A percentile compares a stretch with the other conserved stretches of the same genome.
phyloP scores from a whole-genome alignment of 2,797 vertebrate species.

The Onychomys leucogaster region DNA sequence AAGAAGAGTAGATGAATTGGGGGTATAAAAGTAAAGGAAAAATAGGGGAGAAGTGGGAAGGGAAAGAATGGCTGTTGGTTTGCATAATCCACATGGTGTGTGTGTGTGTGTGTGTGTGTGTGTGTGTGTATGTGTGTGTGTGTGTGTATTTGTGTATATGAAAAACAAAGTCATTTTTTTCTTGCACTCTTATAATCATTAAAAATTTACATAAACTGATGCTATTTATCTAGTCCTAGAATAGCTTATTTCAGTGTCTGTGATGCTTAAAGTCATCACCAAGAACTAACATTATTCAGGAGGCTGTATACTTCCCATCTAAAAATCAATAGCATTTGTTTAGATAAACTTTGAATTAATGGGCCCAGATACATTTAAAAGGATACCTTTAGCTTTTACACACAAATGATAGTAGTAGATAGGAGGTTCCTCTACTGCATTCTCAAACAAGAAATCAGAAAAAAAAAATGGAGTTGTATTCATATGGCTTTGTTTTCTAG shows the following conservation, averaged over 20 bases:
- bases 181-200: background rate
- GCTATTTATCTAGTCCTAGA: background rate
- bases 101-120: background rate
- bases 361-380: slow-evolving; percentile 54
- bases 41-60: background rate
- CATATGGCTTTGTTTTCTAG: slow-evolving; percentile 1
- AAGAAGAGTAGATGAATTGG: background rate
- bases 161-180: background rate
- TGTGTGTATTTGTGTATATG: background rate
- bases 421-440: background rate
- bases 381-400: slow-evolving; percentile 30
- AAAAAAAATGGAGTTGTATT: background rate
- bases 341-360: slow-evolving; percentile 47
- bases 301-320: background rate
- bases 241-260: background rate
- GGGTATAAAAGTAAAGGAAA: background rate
- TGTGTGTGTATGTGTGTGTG: too few relatives aligned
- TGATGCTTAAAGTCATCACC: background rate
- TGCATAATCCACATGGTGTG: background rate
- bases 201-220: background rate
- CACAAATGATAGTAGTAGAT: background rate
- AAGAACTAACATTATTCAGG: slow-evolving; percentile 11
- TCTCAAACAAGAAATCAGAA: background rate
- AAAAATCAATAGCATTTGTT: slow-evolving; percentile 29
- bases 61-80: background rate